Conservation (phyloP, 2,113 vertebrate genomes). For the Ancistrus triradiatus region DNA sequence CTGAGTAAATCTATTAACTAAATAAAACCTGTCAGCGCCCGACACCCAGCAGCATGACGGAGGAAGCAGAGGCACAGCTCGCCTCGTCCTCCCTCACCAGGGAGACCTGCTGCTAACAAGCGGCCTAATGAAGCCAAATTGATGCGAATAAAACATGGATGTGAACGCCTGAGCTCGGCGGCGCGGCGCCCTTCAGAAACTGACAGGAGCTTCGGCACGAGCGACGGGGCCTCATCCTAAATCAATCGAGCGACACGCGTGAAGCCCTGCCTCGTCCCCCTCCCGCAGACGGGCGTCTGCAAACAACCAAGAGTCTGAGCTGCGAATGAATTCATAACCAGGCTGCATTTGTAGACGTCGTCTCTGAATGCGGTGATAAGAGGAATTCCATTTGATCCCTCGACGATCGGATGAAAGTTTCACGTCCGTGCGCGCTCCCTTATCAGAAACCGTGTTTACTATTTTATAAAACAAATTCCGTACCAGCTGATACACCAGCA, state of each 20-base stretch:
- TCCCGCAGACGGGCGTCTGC: slow-evolving; percentile 79
- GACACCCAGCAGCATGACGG: slow-evolving; percentile 33
- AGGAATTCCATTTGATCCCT: slow-evolving; percentile 91
- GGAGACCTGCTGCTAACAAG: slow-evolving; percentile 49
- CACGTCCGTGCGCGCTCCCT: background rate
- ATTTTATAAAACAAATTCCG: no score
- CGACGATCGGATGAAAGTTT: slow-evolving; percentile 44
- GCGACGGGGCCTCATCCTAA: slow-evolving; percentile 74
- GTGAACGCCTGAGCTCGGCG: slow-evolving; percentile 35
- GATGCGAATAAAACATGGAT: slow-evolving; percentile 66
- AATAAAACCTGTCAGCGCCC: slow-evolving; percentile 34
- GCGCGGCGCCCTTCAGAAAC: slow-evolving; percentile 62
- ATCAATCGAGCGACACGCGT: slow-evolving; percentile 84
- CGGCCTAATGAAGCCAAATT: slow-evolving; percentile 63
- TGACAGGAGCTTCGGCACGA: slow-evolving; percentile 66
- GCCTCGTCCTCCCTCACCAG: slow-evolving; percentile 38
- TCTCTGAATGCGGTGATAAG: slow-evolving; percentile 89
- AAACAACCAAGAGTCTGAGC: slow-evolving; percentile 85
- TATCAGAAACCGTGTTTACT: no score
- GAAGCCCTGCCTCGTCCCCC: slow-evolving; percentile 69
- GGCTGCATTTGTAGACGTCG: slow-evolving; percentile 90
- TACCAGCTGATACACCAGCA: no score
- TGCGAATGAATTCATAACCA: slow-evolving; percentile 97
- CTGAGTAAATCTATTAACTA: slow-evolving; percentile 29
- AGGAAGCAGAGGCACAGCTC: background rate